These are phyloP conservation scores for Troides helena DNA, from an alignment of 2,888 invertebrate genomes.

Conservation along the genomic window DNA sequence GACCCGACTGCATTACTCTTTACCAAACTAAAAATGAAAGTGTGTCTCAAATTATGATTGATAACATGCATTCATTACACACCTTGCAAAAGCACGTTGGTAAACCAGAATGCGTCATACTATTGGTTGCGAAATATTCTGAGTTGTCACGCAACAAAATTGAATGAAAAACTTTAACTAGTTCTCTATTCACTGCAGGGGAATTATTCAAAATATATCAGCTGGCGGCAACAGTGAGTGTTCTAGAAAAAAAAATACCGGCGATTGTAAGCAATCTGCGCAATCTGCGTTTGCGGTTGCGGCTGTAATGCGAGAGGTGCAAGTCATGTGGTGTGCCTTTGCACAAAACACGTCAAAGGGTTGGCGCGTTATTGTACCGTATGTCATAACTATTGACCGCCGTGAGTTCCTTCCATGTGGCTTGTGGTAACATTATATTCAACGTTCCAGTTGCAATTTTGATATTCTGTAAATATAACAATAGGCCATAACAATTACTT, in stretches of 20 bases:
- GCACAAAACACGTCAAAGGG: conserved; percentile 57
- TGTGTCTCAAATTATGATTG: conserved; percentile 21
- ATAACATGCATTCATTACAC: conserved; percentile 26
- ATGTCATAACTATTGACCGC: conserved; percentile 34
- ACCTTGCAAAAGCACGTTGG: conserved; percentile 23
- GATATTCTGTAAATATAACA: neutral
- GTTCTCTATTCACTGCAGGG: conserved; percentile 31
- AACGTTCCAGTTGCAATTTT: neutral
- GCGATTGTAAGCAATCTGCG: conserved; percentile 53
- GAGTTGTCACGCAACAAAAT: conserved; percentile 39
- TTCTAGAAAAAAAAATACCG: conserved; percentile 35
- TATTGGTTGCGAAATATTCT: conserved; percentile 46
- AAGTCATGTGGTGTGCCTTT: conserved; percentile 62
- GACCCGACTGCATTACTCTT: neutral
- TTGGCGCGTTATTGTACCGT: conserved; percentile 35
- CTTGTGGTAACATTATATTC: neutral
- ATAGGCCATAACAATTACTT: too few relatives aligned
- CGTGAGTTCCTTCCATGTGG: conserved; percentile 6
- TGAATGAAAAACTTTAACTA: conserved; percentile 31
- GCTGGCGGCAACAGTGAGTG: conserved; percentile 45
- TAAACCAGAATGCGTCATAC: conserved; percentile 21
- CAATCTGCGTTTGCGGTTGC: conserved; percentile 66
- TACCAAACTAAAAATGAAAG: conserved; percentile 8
- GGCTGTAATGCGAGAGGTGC: conserved; percentile 48
- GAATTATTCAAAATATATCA: conserved; percentile 41